A percentile compares a stretch with the other conserved stretches of the same genome.
phyloP scores from a whole-genome alignment of 2,797 vertebrate genomes.

The Novumbra hubbsi region DNA sequence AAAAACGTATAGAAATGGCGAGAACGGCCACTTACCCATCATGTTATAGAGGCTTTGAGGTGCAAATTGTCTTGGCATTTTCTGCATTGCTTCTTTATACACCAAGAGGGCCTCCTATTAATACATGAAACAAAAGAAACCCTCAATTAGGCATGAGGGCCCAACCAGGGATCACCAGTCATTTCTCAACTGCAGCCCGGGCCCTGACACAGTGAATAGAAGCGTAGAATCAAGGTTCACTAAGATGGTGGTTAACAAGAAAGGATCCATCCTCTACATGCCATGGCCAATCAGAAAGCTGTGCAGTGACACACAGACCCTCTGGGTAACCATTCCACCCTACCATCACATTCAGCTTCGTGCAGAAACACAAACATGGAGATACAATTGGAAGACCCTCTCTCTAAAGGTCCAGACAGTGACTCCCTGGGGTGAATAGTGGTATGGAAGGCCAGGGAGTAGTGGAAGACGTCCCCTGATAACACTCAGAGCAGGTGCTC shows the following conservation, averaged over 20 bases:
- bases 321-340: constrained; percentile 19
- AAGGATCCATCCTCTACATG: constrained; percentile 55
- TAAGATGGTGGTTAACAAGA: constrained; percentile 54
- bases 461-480: background rate
- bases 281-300: constrained; percentile 59
- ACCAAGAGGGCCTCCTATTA: constrained; percentile 90
- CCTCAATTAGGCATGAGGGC: background rate
- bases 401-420: constrained; percentile 17
- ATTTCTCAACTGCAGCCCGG: constrained; percentile 47
- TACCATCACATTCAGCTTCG: constrained; percentile 16
- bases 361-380: constrained; percentile 53
- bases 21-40: constrained; percentile 88
- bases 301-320: constrained; percentile 41
- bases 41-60: constrained; percentile 99
- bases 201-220: constrained; percentile 56
- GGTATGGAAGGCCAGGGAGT: constrained; percentile 41
- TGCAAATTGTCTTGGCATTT: constrained; percentile 98
- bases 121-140: constrained; percentile 41
- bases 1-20: constrained; percentile 17
- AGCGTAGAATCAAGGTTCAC: constrained; percentile 64
- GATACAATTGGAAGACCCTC: constrained; percentile 54
- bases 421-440: constrained; percentile 43
- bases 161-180: constrained; percentile 44
- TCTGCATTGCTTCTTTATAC: constrained; percentile 97
- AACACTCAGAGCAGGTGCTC: background rate